Evolutionary conservation across 2,113 vertebrate genomes (phyloP), one percentile per base, ranked within the genome.

Genomic region (Saccopteryx bilineata): DNA sequence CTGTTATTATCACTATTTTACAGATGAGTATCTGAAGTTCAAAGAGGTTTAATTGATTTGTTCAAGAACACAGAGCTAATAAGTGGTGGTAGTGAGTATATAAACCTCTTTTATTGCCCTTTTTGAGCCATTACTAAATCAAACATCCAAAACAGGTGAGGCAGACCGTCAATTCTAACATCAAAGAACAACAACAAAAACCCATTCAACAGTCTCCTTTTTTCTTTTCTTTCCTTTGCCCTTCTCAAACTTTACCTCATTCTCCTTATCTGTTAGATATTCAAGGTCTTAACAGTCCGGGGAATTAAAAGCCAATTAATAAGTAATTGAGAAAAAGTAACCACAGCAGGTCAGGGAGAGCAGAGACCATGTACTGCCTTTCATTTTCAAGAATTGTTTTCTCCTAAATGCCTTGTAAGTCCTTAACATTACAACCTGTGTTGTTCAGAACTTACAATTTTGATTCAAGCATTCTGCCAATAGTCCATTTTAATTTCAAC

Each of bases 301-400:
- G 46, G 46, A 96, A 83, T 80, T 68, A 83, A 96, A 90, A 97
- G 46, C 46, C 65, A 90, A 84, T 90, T 87, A 84, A 33, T 58
- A 81, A 93, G 31, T 86, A 94, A 92, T 19, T 79, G 82, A 94
- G 54, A 87, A 84, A 93, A 91, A 71, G 19, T 63, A 93, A 90
- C 54, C 76, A 84, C 71, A 90, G 71, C 65, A 58, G 21, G 66
- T 96, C 26, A 54, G 28, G 52, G 14, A 94, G 54, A 95, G 3
- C 28, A 79, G 28, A 26, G 58, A 69, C 50, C 60, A 75, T 48
- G 11, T 33, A 48, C 19, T 48, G 56, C 33, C 58, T 93, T 96
- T 87, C 65, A 23, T 87, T 94, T 95, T 75, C 52, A 85, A 84
- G 33, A 94, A 88, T 76, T 72, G 39, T 95, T 68, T 95, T 87